A percentile compares a stretch with the other conserved stretches of the same genome.
These are phyloP conservation scores for Harpagifer antarcticus DNA, from an alignment of 2,797 vertebrate genomes.

Conservation along the genomic window DNA sequence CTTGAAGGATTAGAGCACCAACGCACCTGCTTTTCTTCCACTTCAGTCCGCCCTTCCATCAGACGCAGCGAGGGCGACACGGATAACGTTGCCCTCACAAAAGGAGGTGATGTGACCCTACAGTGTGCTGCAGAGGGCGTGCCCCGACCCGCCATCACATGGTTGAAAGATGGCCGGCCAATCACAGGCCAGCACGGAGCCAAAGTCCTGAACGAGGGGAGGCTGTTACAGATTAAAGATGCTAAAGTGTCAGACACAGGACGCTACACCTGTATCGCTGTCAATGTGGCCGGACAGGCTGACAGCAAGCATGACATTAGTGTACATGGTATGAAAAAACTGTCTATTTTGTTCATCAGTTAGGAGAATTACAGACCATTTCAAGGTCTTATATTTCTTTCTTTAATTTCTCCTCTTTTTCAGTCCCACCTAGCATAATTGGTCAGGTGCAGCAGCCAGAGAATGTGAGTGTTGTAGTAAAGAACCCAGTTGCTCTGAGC, in stretches of 20 bases:
- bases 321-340: conserved; percentile 89
- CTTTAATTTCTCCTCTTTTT: background rate
- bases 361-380: background rate
- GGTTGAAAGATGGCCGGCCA: conserved; percentile 93
- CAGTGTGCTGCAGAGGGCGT: conserved; percentile 89
- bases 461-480: conserved; percentile 93
- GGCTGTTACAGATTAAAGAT: conserved; percentile 85
- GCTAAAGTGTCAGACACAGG: conserved; percentile 90
- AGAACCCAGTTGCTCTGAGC: conserved; percentile 90
- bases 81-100: conserved; percentile 81
- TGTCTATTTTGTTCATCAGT: background rate
- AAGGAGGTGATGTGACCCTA: conserved; percentile 87
- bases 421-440: conserved; percentile 91
- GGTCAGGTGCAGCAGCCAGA: conserved; percentile 85
- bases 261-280: conserved; percentile 92
- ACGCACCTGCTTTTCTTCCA: conserved; percentile 61
- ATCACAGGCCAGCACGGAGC: conserved; percentile 76
- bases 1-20: background rate
- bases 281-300: conserved; percentile 92
- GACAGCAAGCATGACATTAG: conserved; percentile 92
- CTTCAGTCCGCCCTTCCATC: conserved; percentile 91
- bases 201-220: conserved; percentile 85
- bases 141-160: conserved; percentile 89
- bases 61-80: conserved; percentile 66
- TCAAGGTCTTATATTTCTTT: background rate